Evolutionary conservation across 1,140 invertebrate species (phyloP), one percentile per base, ranked within the genome.

Genomic region (Drosophila miranda): DNA sequence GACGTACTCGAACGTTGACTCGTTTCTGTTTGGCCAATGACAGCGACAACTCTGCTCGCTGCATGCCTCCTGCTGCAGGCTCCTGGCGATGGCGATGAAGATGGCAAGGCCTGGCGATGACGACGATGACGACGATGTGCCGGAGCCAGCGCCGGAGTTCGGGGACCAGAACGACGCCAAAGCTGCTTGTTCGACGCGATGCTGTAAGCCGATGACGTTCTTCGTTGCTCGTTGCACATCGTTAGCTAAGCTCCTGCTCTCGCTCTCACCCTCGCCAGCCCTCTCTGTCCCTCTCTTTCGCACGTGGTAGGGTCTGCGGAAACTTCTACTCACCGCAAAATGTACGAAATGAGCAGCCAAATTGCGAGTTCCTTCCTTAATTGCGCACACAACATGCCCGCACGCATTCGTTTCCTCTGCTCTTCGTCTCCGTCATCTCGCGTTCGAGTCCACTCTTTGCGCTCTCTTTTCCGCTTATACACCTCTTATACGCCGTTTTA

Each of bases 1-100:
- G 82, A 86, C 64, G 75, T 73, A 86, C 66, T 90, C 80, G 83
- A 90, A 78, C 83, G 87, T 78, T 89, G 88, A 88, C 88, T 90
- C 82, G 83, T 88, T 86, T 90, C 88, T 89, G 75, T 75, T 68
- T 58, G 28, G 50, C 50, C 14, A 52, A 52, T 38, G 34, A 38
- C 34, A 48, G 51, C 57, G 62, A 61, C 51, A 77, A 68, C 71
- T 68, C 63, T 80, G 68, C 51, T 74, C 79, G 70, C 48, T 50
- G 19, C 44, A 11, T 55, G 49, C 49, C 34, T 51, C 11, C 49
- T 51, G 49, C 14, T 30, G 23, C 49, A 26, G 26, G 28, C 28
- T 28, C 28, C 48, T 73, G 48, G 59, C 59, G 69, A 89, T 78
- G 43, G 7, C 28, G 28, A 30, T 9, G 30, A 30, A 5, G 23